Base-by-base conservation (phyloP, 1,140 invertebrate genomes). In the Lutraria rhynchaena region DNA sequence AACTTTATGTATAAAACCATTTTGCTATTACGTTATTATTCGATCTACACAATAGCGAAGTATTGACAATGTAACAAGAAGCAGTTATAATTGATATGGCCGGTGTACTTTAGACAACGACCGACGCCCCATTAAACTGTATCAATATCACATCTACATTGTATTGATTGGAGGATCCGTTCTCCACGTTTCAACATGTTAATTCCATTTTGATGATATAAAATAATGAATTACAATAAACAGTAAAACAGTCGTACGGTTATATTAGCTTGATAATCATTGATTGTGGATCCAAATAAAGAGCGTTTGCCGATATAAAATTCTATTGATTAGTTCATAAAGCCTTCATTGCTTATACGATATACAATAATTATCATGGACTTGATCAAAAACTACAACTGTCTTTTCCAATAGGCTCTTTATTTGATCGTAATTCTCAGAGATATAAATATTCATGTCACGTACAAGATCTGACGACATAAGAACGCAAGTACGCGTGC, bases 181-280 rank as follows among this genome's bases (percentile, higher is more conserved):
- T 35, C 35, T 19, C 46, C 22, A 31, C 13, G 33, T 70, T 60
- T 80, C 57, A 70, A 80, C 76, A 80, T 49, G 76, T 80, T 80
- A 69, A 69, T 69, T 80, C 76, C 76, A 80, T 69, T 80, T 70
- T 70, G 53, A 70, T 58, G 76, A 80, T 29, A 80, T 80, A 58
- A 80, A 80, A 80, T 55, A 80, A 67, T 69, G 53, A 58, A 69
- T 41, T 70, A 70, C 76, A 70, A 80, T 80, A 80, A 61, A 58
- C 31, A 24, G 63, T 53, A 65, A 65, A 77, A 77, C 53, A 77
- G 74, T 63, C 61, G 41, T 77, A 77, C 65, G 58, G 60, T 60
- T 46, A 65, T 77, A 63, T 51, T n/a, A 22, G 57, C 57, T 77
- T 65, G 61, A 77, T 77, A 65, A 57, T 29, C 74, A 77, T 77